A percentile compares a stretch with the other conserved stretches of the same genome.
Evolutionary conservation across 1,140 invertebrate genomes (phyloP).

Genomic region (Sweltsa coloradensis): DNA sequence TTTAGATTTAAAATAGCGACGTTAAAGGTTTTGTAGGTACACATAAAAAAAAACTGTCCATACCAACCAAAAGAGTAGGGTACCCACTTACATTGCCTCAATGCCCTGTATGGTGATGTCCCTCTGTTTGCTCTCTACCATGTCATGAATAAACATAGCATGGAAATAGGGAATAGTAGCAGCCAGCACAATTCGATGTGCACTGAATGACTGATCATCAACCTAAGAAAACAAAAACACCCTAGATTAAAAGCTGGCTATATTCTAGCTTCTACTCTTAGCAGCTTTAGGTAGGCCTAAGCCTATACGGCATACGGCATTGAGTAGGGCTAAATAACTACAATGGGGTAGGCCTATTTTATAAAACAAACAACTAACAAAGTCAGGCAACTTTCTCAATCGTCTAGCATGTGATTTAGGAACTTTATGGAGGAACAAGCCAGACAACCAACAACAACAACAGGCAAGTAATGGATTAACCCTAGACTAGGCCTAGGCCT

Average conservation of each 20-base stretch:
- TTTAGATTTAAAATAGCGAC: too few species aligned
- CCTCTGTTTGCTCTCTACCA: constrained; percentile 72
- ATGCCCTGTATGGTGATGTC: constrained; percentile 74
- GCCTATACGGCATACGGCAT: too few species aligned
- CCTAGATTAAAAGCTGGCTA: not conserved
- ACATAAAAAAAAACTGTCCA: too few species aligned
- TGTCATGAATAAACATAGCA: constrained; percentile 84
- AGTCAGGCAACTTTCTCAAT: not conserved
- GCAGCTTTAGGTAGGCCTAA: too few species aligned
- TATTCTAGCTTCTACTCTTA: too few species aligned
- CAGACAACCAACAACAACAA: too few species aligned
- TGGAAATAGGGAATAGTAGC: constrained; percentile 85
- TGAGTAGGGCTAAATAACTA: not conserved
- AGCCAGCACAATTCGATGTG: constrained; percentile 74
- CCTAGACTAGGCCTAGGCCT: too few species aligned
- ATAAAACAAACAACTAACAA: not conserved
- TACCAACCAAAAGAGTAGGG: not conserved
- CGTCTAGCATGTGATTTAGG: too few species aligned
- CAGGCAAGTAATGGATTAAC: too few species aligned
- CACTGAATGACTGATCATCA: constrained; percentile 65
- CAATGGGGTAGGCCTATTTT: not conserved
- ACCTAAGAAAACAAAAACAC: constrained; percentile 38
- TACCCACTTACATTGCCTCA: constrained; percentile 49
- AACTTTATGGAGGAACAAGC: too few species aligned
- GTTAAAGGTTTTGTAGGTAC: too few species aligned